phyloP scores from a whole-genome alignment of 2,113 vertebrate species.

The Sylvietta virens region DNA sequence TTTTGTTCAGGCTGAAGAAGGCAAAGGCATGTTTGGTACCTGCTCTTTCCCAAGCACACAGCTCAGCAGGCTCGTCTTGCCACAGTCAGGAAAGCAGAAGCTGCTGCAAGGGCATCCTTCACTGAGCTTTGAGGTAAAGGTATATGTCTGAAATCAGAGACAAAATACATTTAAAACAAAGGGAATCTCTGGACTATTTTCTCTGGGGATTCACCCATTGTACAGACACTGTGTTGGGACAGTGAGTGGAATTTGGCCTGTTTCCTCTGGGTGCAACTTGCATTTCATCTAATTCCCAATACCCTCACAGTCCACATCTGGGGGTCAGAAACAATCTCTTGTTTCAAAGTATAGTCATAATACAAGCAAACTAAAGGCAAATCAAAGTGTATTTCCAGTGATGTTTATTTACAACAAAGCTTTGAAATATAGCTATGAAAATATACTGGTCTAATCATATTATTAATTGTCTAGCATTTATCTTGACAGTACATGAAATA shows the following conservation, averaged over 20 bases:
- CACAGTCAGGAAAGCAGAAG: not conserved
- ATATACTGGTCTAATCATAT: not conserved
- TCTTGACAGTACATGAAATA: not conserved
- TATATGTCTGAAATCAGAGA: not conserved
- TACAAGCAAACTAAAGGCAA: conserved; percentile 2
- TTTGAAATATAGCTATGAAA: not conserved
- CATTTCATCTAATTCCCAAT: not conserved
- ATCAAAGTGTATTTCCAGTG: not conserved
- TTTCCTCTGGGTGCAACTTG: not conserved
- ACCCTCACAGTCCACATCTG: not conserved
- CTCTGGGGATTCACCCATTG: not conserved
- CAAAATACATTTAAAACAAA: not conserved
- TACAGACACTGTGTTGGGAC: not conserved
- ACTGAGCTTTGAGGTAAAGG: not conserved
- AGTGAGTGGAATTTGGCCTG: not conserved
- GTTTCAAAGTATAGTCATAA: not conserved
- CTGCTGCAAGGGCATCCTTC: not conserved
- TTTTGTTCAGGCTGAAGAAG: not conserved
- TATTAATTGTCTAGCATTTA: not conserved
- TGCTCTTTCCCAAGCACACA: not conserved
- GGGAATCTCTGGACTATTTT: not conserved
- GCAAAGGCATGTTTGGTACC: not conserved
- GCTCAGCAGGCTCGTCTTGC: not conserved
- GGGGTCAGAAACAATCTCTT: not conserved
- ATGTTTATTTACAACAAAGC: not conserved